A percentile compares a stretch with the other conserved stretches of the same genome.
Evolutionary conservation across 2,113 vertebrate genomes (phyloP).

Genomic region (Apeltes quadracus): DNA sequence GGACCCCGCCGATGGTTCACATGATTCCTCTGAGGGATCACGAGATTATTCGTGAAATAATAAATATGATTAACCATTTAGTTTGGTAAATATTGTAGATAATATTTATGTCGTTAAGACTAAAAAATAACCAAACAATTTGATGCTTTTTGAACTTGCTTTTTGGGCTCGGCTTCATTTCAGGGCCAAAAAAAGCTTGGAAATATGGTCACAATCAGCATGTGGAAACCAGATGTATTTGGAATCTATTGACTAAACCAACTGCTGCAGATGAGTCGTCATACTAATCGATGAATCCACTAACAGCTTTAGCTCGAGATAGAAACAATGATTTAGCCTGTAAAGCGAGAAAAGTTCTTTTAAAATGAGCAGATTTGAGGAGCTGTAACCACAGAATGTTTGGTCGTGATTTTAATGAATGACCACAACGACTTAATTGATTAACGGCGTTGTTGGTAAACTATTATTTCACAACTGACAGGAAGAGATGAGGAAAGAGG

Average conservation of each 20-base stretch:
- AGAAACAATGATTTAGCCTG: background rate
- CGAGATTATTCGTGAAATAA: background rate
- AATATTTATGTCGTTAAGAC: background rate
- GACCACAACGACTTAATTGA: background rate
- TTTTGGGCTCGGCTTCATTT: background rate
- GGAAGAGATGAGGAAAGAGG: constrained; percentile 60
- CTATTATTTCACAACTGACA: constrained; percentile 35
- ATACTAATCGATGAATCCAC: accelerated
- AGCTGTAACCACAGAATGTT: background rate
- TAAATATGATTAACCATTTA: background rate
- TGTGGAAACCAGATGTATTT: background rate
- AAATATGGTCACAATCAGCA: background rate
- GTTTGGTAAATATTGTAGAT: background rate
- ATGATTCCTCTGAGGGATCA: background rate
- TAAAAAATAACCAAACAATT: too few relatives aligned
- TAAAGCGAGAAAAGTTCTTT: background rate
- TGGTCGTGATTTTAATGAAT: background rate
- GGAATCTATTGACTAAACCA: background rate
- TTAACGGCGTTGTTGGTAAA: constrained; percentile 1
- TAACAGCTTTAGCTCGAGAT: background rate
- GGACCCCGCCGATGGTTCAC: too few relatives aligned
- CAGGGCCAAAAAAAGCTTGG: background rate
- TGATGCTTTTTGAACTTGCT: too few relatives aligned
- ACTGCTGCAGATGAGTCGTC: background rate
- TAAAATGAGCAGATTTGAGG: background rate